A percentile compares a stretch with the other conserved stretches of the same genome.
Evolutionary conservation across 2,888 invertebrate species (phyloP).

Genomic region (Drosophila fungiperda): DNA sequence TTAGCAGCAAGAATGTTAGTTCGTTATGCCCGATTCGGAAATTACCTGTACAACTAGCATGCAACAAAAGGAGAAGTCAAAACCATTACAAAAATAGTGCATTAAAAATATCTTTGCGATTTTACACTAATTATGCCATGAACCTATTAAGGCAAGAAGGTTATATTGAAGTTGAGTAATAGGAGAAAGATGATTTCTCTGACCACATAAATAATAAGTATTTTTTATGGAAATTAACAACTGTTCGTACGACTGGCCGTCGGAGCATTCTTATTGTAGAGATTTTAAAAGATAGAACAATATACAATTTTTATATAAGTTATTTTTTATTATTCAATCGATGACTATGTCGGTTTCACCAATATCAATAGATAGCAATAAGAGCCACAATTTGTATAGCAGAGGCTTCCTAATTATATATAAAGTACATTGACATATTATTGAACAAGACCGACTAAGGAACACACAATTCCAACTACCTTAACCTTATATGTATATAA

Average conservation of each 20-base stretch:
- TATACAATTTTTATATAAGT: not conserved
- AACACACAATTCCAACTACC: too few relatives aligned
- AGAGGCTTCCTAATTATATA: too few relatives aligned
- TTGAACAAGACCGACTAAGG: too few relatives aligned
- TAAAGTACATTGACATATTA: too few relatives aligned
- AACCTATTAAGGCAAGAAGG: not conserved
- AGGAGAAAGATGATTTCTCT: not conserved
- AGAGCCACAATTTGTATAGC: not conserved
- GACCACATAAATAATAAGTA: not conserved
- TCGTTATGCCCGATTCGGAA: not conserved
- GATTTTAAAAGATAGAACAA: not conserved
- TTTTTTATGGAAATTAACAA: not conserved
- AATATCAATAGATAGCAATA: not conserved
- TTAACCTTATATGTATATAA: not conserved
- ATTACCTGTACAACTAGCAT: not conserved
- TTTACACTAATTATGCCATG: not conserved
- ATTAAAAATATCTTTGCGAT: not conserved
- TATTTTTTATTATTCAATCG: not conserved
- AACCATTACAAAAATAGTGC: not conserved
- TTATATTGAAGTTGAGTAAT: not conserved
- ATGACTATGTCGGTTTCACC: not conserved
- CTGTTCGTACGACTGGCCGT: not conserved
- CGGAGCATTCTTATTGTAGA: too few relatives aligned
- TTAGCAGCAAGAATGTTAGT: not conserved
- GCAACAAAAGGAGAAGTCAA: not conserved